Percentiles rank a stretch among this genome's conserved stretches.
phyloP scores from a whole-genome alignment of 2,888 invertebrate genomes.

The Catocala sponsa region DNA sequence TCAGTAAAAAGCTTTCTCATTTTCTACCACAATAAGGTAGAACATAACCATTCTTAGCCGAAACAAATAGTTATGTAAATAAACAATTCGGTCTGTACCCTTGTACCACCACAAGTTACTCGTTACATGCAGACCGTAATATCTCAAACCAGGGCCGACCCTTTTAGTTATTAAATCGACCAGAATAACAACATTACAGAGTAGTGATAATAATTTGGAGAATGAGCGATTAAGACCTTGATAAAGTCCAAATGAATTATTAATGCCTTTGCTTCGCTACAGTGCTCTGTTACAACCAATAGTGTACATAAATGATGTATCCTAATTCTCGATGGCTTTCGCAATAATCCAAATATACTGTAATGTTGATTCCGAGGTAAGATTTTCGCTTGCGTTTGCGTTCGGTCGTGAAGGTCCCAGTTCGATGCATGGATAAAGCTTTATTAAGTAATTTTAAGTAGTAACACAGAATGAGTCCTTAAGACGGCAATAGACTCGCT shows the following conservation, averaged over 20 bases:
- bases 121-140: too few species aligned
- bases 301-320: too few species aligned
- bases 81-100: neutral
- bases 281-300: neutral
- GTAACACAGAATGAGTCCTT: too few species aligned
- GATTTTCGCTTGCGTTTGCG: too few species aligned
- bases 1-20: too few species aligned
- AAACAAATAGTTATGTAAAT: neutral
- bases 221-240: neutral
- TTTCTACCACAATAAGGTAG: neutral
- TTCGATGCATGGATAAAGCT: too few species aligned
- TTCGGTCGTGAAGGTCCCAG: too few species aligned
- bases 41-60: neutral
- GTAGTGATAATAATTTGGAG: neutral
- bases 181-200: neutral
- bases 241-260: neutral
- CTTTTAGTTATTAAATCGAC: neutral
- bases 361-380: too few species aligned
- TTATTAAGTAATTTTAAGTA: too few species aligned
- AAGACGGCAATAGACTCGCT: too few species aligned
- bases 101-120: neutral
- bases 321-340: too few species aligned
- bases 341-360: too few species aligned
- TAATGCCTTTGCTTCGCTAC: neutral
- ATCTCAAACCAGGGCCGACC: neutral